Conservation (phyloP, 1,140 invertebrate genomes). For the Mercenaria mercenaria region DNA sequence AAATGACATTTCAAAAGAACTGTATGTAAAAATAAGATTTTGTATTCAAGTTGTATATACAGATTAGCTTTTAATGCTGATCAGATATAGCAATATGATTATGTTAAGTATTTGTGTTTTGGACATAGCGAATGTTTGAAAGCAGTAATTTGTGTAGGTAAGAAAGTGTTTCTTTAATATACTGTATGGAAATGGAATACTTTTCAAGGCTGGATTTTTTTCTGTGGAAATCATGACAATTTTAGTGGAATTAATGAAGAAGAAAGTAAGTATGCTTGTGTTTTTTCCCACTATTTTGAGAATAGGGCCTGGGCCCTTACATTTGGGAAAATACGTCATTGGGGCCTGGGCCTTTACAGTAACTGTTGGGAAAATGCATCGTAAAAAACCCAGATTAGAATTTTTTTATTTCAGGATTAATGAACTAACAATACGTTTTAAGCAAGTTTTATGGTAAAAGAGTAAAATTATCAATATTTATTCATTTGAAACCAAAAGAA, state of each 20-base stretch:
- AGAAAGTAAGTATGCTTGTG: constrained; percentile 1
- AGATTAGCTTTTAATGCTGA: not conserved
- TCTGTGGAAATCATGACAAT: constrained; percentile 21
- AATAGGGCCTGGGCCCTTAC: too few relatives aligned
- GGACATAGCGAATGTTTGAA: not conserved
- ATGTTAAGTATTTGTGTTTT: constrained; percentile 2
- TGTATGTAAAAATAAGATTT: constrained; percentile 5
- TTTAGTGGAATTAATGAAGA: constrained; percentile 22
- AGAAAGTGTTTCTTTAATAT: not conserved
- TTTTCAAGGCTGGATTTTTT: not conserved
- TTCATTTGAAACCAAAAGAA: too few relatives aligned
- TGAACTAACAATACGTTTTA: too few relatives aligned
- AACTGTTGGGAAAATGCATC: too few relatives aligned
- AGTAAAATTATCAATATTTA: too few relatives aligned
- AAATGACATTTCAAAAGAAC: constrained; percentile 28
- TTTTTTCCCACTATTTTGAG: too few relatives aligned
- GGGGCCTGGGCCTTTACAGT: too few relatives aligned
- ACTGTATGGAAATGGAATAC: not conserved
- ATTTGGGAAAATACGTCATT: too few relatives aligned
- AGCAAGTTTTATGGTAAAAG: too few relatives aligned
- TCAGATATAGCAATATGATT: not conserved
- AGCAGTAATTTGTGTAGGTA: not conserved
- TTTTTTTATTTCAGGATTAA: too few relatives aligned
- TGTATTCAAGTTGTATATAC: not conserved
- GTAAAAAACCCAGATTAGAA: too few relatives aligned